A percentile compares a stretch with the other conserved stretches of the same genome.
Evolutionary conservation across 2,888 invertebrate species (phyloP).

Genomic region (Miltochrista miniata): DNA sequence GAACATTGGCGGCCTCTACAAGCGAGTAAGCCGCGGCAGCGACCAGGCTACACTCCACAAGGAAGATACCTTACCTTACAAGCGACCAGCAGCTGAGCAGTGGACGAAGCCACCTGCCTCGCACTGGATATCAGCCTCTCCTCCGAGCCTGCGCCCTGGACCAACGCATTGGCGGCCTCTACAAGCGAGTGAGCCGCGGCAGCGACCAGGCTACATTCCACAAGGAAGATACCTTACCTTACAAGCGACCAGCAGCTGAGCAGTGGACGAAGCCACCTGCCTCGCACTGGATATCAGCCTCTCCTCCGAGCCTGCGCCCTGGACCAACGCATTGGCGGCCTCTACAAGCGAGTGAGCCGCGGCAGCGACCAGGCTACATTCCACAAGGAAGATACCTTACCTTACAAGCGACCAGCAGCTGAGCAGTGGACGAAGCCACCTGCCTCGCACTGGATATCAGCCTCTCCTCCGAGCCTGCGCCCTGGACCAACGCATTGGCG

Average conservation of each 20-base stretch:
- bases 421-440: conserved; percentile 98
- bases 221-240: no score
- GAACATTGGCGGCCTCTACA: background rate
- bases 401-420: conserved; percentile 98
- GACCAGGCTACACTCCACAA: no score
- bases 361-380: conserved; percentile 97
- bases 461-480: conserved; percentile 97
- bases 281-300: conserved; percentile 98
- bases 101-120: conserved; percentile 97
- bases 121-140: conserved; percentile 98
- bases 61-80: conserved; percentile 53
- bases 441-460: conserved; percentile 98
- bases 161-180: conserved; percentile 83
- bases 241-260: conserved; percentile 97
- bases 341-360: conserved; percentile 99
- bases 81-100: conserved; percentile 98
- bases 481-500: conserved; percentile 97
- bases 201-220: no score
- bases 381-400: conserved; percentile 77
- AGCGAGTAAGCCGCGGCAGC: background rate
- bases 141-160: conserved; percentile 95
- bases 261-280: conserved; percentile 98
- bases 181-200: background rate
- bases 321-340: conserved; percentile 98
- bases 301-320: conserved; percentile 95